Percentiles rank a stretch among this genome's conserved stretches.
Evolutionary conservation across 92 coral and sea anemone species (phyloP).

Genomic region (Pocillopora meandrina): DNA sequence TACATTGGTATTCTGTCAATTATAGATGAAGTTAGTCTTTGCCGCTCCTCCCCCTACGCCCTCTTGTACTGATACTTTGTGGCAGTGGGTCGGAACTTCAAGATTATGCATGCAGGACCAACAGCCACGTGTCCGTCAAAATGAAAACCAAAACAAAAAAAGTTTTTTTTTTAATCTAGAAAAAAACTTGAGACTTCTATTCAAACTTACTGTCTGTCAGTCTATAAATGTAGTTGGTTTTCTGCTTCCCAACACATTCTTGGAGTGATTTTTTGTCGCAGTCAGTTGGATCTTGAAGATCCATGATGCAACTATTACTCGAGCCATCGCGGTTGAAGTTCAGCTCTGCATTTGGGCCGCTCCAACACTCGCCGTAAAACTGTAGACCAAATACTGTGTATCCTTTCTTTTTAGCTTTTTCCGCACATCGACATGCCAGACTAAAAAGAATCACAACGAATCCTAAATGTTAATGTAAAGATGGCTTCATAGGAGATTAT

Average conservation of each 20-base stretch:
- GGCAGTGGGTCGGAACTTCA: slow-evolving; percentile 43
- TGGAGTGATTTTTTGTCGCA: slow-evolving; percentile 39
- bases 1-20: slow-evolving; percentile 3
- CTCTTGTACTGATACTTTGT: slow-evolving; percentile 38
- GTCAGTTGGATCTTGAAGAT: slow-evolving; percentile 39
- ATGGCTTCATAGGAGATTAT: too few species aligned
- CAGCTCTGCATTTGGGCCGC: slow-evolving; percentile 59
- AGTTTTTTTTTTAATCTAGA: too few species aligned
- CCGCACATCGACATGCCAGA: slow-evolving; percentile 77
- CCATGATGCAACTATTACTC: slow-evolving; percentile 43
- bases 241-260: slow-evolving; percentile 62
- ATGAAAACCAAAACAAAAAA: not conserved
- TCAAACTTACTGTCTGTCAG: slow-evolving; percentile 41
- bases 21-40: slow-evolving; percentile 37
- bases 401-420: slow-evolving; percentile 61
- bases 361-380: slow-evolving; percentile 79
- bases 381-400: slow-evolving; percentile 69
- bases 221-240: slow-evolving; percentile 58
- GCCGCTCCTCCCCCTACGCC: slow-evolving; percentile 45
- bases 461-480: not conserved
- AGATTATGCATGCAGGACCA: slow-evolving; percentile 54
- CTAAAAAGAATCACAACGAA: slow-evolving; percentile 17
- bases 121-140: not conserved
- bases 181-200: too few species aligned
- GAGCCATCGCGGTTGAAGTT: slow-evolving; percentile 54